phyloP scores from a whole-genome alignment of 2,113 vertebrate species.

The Monopterus albus region DNA sequence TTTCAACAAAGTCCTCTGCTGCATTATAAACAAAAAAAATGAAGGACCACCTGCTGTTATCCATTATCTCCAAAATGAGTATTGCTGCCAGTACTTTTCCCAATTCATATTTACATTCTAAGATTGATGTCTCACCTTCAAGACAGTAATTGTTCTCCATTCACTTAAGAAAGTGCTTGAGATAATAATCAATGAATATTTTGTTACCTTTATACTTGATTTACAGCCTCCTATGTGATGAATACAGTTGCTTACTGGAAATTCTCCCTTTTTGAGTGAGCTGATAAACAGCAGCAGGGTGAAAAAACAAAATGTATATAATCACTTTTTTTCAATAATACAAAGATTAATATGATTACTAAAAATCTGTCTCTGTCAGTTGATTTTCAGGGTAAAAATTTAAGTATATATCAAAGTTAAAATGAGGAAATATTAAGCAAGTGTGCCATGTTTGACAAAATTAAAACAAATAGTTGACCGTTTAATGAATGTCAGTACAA shows the following conservation, averaged over 20 bases:
- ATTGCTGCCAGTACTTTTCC: background rate
- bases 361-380: background rate
- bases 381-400: background rate
- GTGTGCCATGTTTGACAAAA: background rate
- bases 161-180: background rate
- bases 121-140: background rate
- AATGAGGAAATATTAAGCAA: background rate
- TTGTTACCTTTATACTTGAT: conserved; percentile 3
- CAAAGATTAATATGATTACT: background rate
- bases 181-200: conserved; percentile 8
- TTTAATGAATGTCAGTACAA: background rate
- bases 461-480: background rate
- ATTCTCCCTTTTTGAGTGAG: background rate
- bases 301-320: background rate
- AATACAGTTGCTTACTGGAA: background rate
- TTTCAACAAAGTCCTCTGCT: conserved; percentile 2
- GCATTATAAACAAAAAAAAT: background rate
- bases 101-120: background rate
- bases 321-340: background rate
- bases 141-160: background rate
- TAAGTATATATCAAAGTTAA: background rate
- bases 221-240: background rate
- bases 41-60: background rate
- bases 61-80: background rate
- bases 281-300: background rate